Evolutionary conservation across 2,797 vertebrate genomes (phyloP), one percentile per base, ranked within the genome.

Genomic region (Tamandua tetradactyla): DNA sequence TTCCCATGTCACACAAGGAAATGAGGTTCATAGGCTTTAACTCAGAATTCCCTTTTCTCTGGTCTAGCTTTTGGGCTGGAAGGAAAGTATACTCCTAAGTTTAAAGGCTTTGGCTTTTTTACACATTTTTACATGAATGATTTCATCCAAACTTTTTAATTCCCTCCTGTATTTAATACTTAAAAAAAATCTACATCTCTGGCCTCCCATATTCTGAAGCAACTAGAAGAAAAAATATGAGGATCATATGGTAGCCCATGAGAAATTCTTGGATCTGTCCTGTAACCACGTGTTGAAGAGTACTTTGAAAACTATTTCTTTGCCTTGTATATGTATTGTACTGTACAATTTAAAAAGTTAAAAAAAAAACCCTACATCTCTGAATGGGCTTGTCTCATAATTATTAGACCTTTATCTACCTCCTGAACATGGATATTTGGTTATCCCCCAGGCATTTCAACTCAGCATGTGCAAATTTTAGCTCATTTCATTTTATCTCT

Each of bases 51-150:
- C 42, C 25, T 72, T 74, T 71, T 84, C 27, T 69, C 94, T 18
- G 74, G 10, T 57, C 23, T 95, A 91, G 72, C 37, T 64, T 93
- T 92, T 93, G 85, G 72, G 18, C 8, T 64, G 25, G 23, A 91
- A 42, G 40, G 64, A 59, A 89, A 71, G n/a, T 74, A 35, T n/a
- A 44, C 10, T 83, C 12, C 61, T 52, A 47, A 80, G 40, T 95
- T 86, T 93, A 94, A 95, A 93, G 76, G 32, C 55, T 35, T 37
- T 75, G 55, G 9, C 44, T 85, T 76, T 93, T 32, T 40, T 82
- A 25, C 66, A 59, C 14, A 27, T 89, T 83, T 90, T 86, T 89
- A 11, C 94, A n/a, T 90, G 55, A 87, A n/a, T 81, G 59, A 74
- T 62, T 89, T 89, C 22, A 75, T 27, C 47, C 69, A n/a, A 20